Base-by-base conservation (phyloP, 2,113 vertebrate genomes). In the Zingel zingel region DNA sequence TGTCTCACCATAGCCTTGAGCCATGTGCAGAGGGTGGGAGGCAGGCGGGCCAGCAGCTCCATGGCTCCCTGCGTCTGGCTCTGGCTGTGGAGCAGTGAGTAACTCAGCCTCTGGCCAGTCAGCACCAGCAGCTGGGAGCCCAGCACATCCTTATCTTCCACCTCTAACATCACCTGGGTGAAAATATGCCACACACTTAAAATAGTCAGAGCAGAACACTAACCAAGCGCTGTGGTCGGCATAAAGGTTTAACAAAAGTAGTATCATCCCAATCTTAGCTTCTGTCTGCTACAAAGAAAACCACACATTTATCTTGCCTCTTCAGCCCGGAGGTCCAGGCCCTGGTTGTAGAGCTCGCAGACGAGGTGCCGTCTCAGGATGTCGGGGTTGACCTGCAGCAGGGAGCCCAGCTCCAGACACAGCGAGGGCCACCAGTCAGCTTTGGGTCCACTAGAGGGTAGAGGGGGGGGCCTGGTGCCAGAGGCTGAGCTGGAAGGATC, bases 1-100 rank as follows among this genome's bases (percentile, higher is more conserved):
- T 48, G 47, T 57, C 92, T 96, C 82, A 99, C 98, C 98, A 99
- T 99, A 0, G 98, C 97, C 87, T 99, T 99, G 64, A 99, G 95
- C 98, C 98, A 99, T 0, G 98, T 99, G 84, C 97, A 98, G 14
- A 99, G 96, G 0, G 95, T 98, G 12, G 98, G 97, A 0, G 98
- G 97, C 25, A 99, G 96, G 51, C 97, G 94, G 48, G 96, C 95
- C 2, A 99, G 95, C 79, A 99, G 92, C 89, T 99, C 98, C 97
- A 97, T 96, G 9, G 97, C 97, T 1, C 97, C 91, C 76, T 94
- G 96, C 0, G 97, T 97, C 92, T 95, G 96, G 0, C 95, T 96
- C 90, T 98, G 97, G 0, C 88, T 93, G 53, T 96, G 97, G 14
- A 99, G 96, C 62, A 99, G 92, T 0, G 95, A 90, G 0, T 96